phyloP scores from a whole-genome alignment of 2,113 vertebrate genomes.

The Columba livia region DNA sequence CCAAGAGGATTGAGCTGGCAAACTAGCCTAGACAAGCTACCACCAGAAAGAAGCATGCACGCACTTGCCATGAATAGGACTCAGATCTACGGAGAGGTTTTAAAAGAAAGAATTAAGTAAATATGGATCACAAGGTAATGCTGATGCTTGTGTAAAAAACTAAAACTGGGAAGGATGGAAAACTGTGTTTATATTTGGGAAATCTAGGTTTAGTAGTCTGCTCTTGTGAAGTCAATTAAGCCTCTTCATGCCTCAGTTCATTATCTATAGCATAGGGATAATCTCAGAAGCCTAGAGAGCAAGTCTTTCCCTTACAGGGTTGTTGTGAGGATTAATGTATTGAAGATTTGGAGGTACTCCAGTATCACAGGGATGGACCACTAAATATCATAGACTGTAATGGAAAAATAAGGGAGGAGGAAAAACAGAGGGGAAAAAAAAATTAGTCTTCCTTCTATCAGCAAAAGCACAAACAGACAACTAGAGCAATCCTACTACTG shows the following conservation, averaged over 20 bases:
- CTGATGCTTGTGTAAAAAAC: background rate
- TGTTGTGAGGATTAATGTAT: background rate
- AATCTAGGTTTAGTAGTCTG: background rate
- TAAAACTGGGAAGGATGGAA: background rate
- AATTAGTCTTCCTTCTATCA: background rate
- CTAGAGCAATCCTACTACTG: background rate
- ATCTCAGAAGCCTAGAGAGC: background rate
- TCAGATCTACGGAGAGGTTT: background rate
- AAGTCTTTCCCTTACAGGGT: background rate
- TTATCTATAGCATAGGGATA: background rate
- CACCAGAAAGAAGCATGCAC: background rate
- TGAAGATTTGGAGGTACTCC: background rate
- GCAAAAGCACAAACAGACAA: background rate
- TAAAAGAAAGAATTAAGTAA: background rate
- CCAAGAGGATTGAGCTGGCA: background rate
- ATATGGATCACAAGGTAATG: background rate
- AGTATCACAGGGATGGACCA: background rate
- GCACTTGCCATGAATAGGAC: background rate
- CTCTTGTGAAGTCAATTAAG: background rate
- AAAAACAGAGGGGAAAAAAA: no score
- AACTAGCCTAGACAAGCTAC: background rate
- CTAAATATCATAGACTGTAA: background rate
- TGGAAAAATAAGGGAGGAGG: background rate
- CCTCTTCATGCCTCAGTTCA: constrained; percentile 4
- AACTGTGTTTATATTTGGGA: background rate